Percentiles rank a stretch among this genome's conserved stretches.
phyloP scores from a whole-genome alignment of 2,888 invertebrate genomes.

The Luperina testacea region DNA sequence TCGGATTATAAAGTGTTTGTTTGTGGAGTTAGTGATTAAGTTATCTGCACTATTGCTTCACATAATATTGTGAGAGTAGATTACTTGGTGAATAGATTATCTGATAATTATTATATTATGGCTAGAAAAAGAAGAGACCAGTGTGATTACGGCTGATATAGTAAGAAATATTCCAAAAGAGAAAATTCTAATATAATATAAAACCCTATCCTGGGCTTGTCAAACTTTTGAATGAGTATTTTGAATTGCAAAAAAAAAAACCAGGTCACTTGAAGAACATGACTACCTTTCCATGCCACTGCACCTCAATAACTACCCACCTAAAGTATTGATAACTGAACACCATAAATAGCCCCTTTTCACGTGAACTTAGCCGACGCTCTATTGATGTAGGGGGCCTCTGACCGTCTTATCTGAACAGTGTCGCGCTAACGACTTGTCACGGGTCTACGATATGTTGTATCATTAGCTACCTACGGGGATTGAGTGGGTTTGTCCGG shows the following conservation, averaged over 20 bases:
- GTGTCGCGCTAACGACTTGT: constrained; percentile 51
- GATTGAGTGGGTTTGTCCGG: constrained; percentile 1
- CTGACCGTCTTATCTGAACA: constrained; percentile 61
- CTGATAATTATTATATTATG: not conserved
- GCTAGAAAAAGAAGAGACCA: not conserved
- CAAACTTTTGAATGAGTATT: not conserved
- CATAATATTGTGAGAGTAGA: constrained; percentile 25
- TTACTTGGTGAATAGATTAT: constrained; percentile 5
- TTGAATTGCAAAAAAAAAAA: not conserved
- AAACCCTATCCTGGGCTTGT: not conserved
- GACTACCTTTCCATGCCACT: not conserved
- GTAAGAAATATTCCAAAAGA: not conserved
- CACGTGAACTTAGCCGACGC: constrained; percentile 27
- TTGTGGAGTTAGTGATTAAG: constrained; percentile 33
- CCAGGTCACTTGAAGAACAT: not conserved
- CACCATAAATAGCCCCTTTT: constrained; percentile 26
- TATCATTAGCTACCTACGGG: constrained; percentile 48
- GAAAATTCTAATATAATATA: not conserved
- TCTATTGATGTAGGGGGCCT: constrained; percentile 42
- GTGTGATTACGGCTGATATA: not conserved
- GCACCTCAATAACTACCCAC: constrained; percentile 13
- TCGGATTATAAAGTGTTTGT: constrained; percentile 43
- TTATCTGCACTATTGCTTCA: constrained; percentile 25
- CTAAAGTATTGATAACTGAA: constrained; percentile 23
- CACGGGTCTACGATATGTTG: constrained; percentile 28